Evolutionary conservation across 1,140 invertebrate species (phyloP).

Genomic region (Copidosoma floridanum): DNA sequence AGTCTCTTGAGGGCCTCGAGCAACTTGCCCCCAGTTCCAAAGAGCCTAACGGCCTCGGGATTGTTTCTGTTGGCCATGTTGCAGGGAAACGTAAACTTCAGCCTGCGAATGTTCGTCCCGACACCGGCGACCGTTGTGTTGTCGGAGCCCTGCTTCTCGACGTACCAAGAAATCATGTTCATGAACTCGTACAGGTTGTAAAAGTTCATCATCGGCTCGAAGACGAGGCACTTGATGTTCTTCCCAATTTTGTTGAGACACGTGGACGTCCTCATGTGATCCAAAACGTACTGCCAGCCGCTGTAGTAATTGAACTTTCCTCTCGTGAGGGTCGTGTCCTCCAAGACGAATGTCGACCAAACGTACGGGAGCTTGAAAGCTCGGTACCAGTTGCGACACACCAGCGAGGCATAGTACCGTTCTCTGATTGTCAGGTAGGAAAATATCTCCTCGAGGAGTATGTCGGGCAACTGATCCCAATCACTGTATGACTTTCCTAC

Average conservation of each 20-base stretch:
- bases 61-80: conserved; percentile 66
- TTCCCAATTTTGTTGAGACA: conserved; percentile 71
- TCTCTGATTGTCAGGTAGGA: conserved; percentile 67
- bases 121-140: conserved; percentile 52
- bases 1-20: conserved; percentile 69
- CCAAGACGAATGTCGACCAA: conserved; percentile 72
- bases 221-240: conserved; percentile 67
- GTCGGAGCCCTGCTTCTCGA: conserved; percentile 53
- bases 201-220: conserved; percentile 76
- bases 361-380: conserved; percentile 74
- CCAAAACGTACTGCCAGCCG: conserved; percentile 77
- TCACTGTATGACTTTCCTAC: conserved; percentile 53
- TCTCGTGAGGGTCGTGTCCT: conserved; percentile 72
- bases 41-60: conserved; percentile 62
- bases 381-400: conserved; percentile 68
- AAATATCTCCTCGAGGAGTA: conserved; percentile 77
- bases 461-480: conserved; percentile 73
- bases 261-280: conserved; percentile 71
- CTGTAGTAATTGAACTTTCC: conserved; percentile 79
- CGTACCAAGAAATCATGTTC: conserved; percentile 75
- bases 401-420: conserved; percentile 73
- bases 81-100: conserved; percentile 80
- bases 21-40: conserved; percentile 76
- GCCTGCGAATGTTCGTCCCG: conserved; percentile 61
- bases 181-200: conserved; percentile 84